Evolutionary conservation across 2,797 vertebrate species (phyloP), one percentile per base, ranked within the genome.

Genomic region (Microctenopoma lineatum): DNA sequence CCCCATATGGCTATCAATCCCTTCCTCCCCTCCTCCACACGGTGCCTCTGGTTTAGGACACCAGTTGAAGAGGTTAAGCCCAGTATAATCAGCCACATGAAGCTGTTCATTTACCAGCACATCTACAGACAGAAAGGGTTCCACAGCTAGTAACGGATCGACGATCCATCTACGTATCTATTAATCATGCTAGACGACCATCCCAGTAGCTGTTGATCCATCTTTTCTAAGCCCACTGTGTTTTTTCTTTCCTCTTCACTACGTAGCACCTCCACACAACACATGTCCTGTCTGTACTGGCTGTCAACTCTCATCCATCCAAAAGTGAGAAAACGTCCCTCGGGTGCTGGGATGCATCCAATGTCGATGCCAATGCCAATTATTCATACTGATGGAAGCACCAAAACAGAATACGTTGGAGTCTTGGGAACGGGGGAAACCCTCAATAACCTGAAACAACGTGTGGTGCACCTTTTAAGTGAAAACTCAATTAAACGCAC

Each of bases 281-380:
- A 80, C 77, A 78, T 64, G 69, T 78, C 73, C 70, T 7, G 48
- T 64, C 79, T 72, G 63, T 70, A 13, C 50, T 32, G 57, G 60
- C 77, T 73, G 81, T 73, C 85, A 77, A 29, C 73, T 77, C 59
- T 77, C 79, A 72, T 80, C 83, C 63, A 65, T 73, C 70, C 58
- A 34, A 15, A 27, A 21, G 61, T 21, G 75, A 81, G 71, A 66
- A 73, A 79, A 60, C 25, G 34, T 79, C 84, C 80, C 82, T 3
- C 14, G 68, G 86, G 73, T 63, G 75, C 62, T 63, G 42, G 61
- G 65, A 84, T 75, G 84, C 77, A 68, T 87, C 81, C 84, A 53
- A 71, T 85, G 77, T 84, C 81, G 79, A 21, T 21, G 21, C 58
- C 47, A 3, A 56, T 60, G 82, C 88, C 80, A 87, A 88, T 89